Conservation (phyloP, 1,140 invertebrate species). For the Drosophila sucinea region DNA sequence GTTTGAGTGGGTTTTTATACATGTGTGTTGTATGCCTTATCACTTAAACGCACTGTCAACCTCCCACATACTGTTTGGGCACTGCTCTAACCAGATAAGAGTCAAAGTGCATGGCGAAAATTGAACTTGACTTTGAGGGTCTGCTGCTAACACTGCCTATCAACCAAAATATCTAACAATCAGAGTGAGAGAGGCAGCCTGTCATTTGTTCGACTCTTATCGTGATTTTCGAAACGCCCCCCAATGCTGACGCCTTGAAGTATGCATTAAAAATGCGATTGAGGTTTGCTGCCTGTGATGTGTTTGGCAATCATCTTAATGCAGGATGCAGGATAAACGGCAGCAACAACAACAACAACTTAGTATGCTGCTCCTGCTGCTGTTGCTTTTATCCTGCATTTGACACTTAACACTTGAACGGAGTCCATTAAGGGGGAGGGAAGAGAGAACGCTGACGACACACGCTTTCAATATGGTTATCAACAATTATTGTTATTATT, state of each 20-base stretch:
- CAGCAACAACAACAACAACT: constrained; percentile 72
- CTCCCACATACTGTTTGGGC: not conserved
- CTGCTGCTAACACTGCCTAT: constrained; percentile 29
- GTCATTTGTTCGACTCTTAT: constrained; percentile 60
- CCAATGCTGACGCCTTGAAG: constrained; percentile 44
- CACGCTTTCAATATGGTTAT: constrained; percentile 69
- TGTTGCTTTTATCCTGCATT: constrained; percentile 78
- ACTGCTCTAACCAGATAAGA: constrained; percentile 38
- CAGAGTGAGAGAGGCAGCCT: constrained; percentile 20
- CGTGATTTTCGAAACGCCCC: constrained; percentile 49
- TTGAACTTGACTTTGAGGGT: constrained; percentile 55
- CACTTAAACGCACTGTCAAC: not conserved
- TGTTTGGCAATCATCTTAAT: constrained; percentile 46
- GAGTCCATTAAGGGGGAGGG: constrained; percentile 59
- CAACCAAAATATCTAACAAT: constrained; percentile 32
- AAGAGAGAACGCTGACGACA: not conserved
- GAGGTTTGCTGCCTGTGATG: constrained; percentile 52
- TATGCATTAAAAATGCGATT: constrained; percentile 61
- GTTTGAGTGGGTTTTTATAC: too few relatives aligned
- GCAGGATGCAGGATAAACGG: constrained; percentile 56
- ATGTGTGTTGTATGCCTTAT: not conserved
- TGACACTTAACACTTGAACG: constrained; percentile 80
- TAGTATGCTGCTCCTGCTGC: constrained; percentile 40
- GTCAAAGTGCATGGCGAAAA: constrained; percentile 56
- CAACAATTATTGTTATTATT: constrained; percentile 80